Evolutionary conservation across 1,140 invertebrate genomes (phyloP).

Genomic region (Lysiphlebus fabarum): DNA sequence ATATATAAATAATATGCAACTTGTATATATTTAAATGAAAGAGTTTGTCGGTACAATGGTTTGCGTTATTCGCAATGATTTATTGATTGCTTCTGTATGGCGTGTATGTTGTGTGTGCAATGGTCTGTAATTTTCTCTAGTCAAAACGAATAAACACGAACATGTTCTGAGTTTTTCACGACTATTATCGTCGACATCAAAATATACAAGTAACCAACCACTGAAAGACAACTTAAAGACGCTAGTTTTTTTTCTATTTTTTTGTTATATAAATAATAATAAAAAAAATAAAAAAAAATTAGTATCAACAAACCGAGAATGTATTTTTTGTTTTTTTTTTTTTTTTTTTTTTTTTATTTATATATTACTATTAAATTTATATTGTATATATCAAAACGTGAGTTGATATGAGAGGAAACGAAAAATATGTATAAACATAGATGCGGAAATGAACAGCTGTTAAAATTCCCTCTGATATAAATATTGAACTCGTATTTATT

Average conservation of each 20-base stretch:
- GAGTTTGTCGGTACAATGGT: slow-evolving; percentile 33
- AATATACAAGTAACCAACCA: too few species aligned
- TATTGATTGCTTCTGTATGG: slow-evolving; percentile 39
- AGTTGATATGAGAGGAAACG: slow-evolving; percentile 1
- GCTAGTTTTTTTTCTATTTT: too few species aligned
- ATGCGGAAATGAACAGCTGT: slow-evolving; percentile 27
- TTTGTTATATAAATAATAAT: too few species aligned
- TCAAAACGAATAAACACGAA: slow-evolving; percentile 9
- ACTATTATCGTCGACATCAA: background rate
- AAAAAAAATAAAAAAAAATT: too few species aligned
- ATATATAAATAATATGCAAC: too few species aligned
- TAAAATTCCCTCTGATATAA: slow-evolving; percentile 28
- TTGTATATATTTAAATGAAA: background rate
- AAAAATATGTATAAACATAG: slow-evolving; percentile 18
- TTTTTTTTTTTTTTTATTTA: too few species aligned
- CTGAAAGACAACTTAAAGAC: too few species aligned
- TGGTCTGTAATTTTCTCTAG: slow-evolving; percentile 23
- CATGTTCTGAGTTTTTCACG: slow-evolving; percentile 15
- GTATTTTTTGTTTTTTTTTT: too few species aligned
- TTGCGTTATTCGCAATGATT: slow-evolving; percentile 33
- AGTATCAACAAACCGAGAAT: too few species aligned
- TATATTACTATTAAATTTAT: too few species aligned
- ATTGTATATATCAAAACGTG: too few species aligned
- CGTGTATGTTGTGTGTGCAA: too few species aligned
- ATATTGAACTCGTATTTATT: slow-evolving; percentile 8